These are phyloP conservation scores for Crossaster papposus DNA, from an alignment of 53 echinoderm and acorn worm genomes.

Conservation along the genomic window DNA sequence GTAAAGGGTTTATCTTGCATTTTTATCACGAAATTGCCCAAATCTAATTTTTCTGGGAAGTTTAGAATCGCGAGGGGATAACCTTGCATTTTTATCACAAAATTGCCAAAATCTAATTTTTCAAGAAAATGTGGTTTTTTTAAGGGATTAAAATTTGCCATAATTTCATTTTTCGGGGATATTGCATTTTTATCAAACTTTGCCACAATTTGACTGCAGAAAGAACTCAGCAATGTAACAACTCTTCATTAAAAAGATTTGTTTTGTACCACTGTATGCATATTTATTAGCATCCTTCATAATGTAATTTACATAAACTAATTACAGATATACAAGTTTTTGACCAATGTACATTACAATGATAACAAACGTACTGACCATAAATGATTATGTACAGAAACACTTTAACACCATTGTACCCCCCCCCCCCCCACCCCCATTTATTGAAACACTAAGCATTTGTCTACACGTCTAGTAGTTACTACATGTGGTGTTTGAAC, in stretches of 20 bases:
- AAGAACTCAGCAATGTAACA: neutral
- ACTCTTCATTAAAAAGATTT: neutral
- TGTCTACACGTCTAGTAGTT: neutral
- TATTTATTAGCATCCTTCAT: constrained; percentile 35
- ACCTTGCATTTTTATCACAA: too few relatives aligned
- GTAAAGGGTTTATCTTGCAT: too few relatives aligned
- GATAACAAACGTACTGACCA: neutral
- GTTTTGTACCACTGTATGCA: constrained; percentile 4
- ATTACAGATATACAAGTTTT: constrained; percentile 47
- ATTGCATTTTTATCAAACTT: too few relatives aligned
- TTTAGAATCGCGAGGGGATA: too few relatives aligned
- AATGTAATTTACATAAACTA: constrained; percentile 36
- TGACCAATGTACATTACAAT: constrained; percentile 36
- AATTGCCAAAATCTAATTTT: too few relatives aligned
- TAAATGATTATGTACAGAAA: constrained; percentile 21
- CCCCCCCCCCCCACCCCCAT: neutral
- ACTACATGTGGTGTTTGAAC: neutral
- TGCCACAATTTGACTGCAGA: too few relatives aligned
- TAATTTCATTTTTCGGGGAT: too few relatives aligned
- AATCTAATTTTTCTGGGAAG: too few relatives aligned
- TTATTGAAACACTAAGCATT: neutral
- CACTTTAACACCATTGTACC: neutral
- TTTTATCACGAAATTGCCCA: too few relatives aligned
- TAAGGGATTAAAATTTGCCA: too few relatives aligned
- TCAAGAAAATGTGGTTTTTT: too few relatives aligned